Percentiles rank a stretch among this genome's conserved stretches.
Conservation (phyloP, 2,888 invertebrate genomes). For the Esperia sulphurella region DNA sequence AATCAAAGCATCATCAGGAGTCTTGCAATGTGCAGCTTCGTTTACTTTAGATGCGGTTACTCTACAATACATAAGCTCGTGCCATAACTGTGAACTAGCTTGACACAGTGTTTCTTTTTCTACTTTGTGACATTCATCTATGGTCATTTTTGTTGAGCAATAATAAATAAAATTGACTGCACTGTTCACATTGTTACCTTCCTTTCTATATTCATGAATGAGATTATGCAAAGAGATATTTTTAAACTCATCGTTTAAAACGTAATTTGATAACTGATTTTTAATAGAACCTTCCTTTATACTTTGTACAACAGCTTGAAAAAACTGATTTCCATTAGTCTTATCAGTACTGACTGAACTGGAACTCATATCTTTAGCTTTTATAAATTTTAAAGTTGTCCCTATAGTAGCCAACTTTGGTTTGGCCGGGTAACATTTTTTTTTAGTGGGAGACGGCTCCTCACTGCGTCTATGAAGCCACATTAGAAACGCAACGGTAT, state of each 20-base stretch:
- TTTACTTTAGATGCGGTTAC: constrained; percentile 19
- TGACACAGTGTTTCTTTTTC: constrained; percentile 4
- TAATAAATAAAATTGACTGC: constrained; percentile 4
- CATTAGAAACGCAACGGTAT: constrained; percentile 16
- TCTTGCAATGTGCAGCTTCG: constrained; percentile 11
- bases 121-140: constrained; percentile 5
- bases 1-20: constrained; percentile 6
- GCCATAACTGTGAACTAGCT: constrained; percentile 10
- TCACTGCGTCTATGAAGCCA: constrained; percentile 20
- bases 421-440: constrained; percentile 18
- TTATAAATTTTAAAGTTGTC: constrained; percentile 13
- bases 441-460: constrained; percentile 14
- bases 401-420: constrained; percentile 14
- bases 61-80: constrained; percentile 19
- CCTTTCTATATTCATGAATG: no score
- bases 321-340: neutral
- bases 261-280: neutral
- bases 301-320: constrained; percentile 1
- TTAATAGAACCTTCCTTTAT: neutral
- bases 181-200: no score
- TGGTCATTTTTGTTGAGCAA: neutral
- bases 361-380: constrained; percentile 7
- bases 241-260: neutral
- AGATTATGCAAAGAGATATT: constrained; percentile 2
- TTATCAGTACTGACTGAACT: neutral